A percentile compares a stretch with the other conserved stretches of the same genome.
Conservation (phyloP, 1,140 invertebrate species). For the Hermatobates lingyangjiaoensis region DNA sequence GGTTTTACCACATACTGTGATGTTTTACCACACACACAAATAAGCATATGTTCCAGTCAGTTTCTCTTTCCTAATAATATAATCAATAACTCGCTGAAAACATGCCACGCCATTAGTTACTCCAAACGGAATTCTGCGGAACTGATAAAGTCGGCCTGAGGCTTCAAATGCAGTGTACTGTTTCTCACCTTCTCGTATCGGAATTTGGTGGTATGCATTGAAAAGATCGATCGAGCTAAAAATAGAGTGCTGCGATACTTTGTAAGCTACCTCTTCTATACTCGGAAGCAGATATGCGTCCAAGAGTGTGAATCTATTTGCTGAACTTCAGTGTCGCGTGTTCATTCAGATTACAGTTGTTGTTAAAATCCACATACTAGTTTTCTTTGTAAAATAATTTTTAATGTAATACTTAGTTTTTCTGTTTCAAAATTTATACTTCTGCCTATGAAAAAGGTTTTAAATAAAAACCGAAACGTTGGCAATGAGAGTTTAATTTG, state of each 20-base stretch:
- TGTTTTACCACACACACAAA: not conserved
- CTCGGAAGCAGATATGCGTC: not conserved
- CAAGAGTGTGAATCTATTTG: not conserved
- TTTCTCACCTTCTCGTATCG: not conserved
- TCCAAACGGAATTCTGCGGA: constrained; percentile 10
- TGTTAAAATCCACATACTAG: too few relatives aligned
- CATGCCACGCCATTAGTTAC: constrained; percentile 14
- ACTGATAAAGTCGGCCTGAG: constrained; percentile 19
- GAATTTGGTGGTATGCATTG: constrained; percentile 2
- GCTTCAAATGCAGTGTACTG: constrained; percentile 3
- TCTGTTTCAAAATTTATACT: too few relatives aligned
- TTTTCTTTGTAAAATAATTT: too few relatives aligned
- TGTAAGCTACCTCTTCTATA: not conserved
- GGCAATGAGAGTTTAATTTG: too few relatives aligned
- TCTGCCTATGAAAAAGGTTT: too few relatives aligned
- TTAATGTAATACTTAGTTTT: too few relatives aligned
- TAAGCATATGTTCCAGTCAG: not conserved
- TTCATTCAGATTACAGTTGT: too few relatives aligned
- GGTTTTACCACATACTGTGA: constrained; percentile 2
- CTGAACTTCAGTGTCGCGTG: not conserved
- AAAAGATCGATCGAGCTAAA: not conserved
- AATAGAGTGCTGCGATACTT: not conserved
- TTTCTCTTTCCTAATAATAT: not conserved
- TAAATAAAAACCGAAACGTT: too few relatives aligned
- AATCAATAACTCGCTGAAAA: constrained; percentile 7